Evolutionary conservation across 1,140 invertebrate genomes (phyloP).

Genomic region (Aphelinus atriplicis): DNA sequence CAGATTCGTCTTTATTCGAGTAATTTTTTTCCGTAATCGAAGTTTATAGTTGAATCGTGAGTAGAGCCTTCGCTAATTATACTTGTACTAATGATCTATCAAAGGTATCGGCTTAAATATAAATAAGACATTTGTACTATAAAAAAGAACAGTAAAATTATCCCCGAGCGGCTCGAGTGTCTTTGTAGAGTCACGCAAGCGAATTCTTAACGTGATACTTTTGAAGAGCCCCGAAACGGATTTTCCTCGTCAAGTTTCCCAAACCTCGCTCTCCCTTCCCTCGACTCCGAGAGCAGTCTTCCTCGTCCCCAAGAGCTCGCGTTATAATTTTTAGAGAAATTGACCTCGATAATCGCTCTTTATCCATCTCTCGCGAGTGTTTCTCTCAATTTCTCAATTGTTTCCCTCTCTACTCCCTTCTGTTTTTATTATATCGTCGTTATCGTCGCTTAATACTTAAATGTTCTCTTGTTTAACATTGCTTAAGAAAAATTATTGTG

Average conservation of each 20-base stretch:
- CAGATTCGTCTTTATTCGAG: not conserved
- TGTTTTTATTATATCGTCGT: conserved; percentile 10
- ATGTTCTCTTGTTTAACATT: conserved; percentile 55
- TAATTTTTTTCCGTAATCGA: conserved; percentile 39
- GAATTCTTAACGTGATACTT: conserved; percentile 40
- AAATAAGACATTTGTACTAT: conserved; percentile 65
- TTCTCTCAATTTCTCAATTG: not conserved
- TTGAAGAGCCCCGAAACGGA: conserved; percentile 37
- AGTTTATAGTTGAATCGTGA: conserved; percentile 65
- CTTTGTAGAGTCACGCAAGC: conserved; percentile 26
- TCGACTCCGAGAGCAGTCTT: conserved; percentile 3
- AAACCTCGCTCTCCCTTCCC: conserved; percentile 20
- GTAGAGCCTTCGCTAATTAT: conserved; percentile 62
- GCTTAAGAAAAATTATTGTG: conserved; percentile 68
- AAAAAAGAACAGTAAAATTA: conserved; percentile 56
- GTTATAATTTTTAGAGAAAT: conserved; percentile 33
- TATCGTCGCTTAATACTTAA: conserved; percentile 31
- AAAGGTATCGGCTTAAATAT: conserved; percentile 58
- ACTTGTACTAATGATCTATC: conserved; percentile 45
- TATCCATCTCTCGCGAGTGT: too few relatives aligned
- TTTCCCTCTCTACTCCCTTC: not conserved
- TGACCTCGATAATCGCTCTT: conserved; percentile 20
- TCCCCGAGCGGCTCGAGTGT: conserved; percentile 46
- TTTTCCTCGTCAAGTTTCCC: not conserved
- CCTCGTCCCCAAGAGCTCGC: conserved; percentile 24